Percentiles rank a stretch among this genome's conserved stretches.
These are phyloP conservation scores for fruit fly (Drosophila melanogaster) DNA, from an alignment of 1,140 invertebrate species.

Conservation along the genomic window Release_6_plus_ISO1_MT NT_033779.5:12487501-12488000, in stretches of 20 bases:
- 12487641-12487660: neutral
- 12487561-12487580: conserved; percentile 42
- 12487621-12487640: conserved; percentile 6
- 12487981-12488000: conserved; percentile 65
- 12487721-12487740: conserved; percentile 32
- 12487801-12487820: conserved; percentile 29
- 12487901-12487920: conserved; percentile 54
- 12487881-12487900: conserved; percentile 54
- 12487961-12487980: conserved; percentile 49
- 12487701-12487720: conserved; percentile 32
- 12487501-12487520: conserved; percentile 58
- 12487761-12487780: conserved; percentile 1
- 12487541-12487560: conserved; percentile 64
- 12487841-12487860: conserved; percentile 34
- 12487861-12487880: conserved; percentile 31
- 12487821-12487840: conserved; percentile 57
- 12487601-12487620: conserved; percentile 28
- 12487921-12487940: neutral
- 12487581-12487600: conserved; percentile 30
- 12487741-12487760: conserved; percentile 19
- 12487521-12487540: conserved; percentile 20
- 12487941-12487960: conserved; percentile 23
- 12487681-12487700: conserved; percentile 32
- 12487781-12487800: conserved; percentile 17
- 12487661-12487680: conserved; percentile 8